A percentile compares a stretch with the other conserved stretches of the same genome.
Conservation (phyloP, 2,797 vertebrate genomes). For the Amblyraja radiata region DNA sequence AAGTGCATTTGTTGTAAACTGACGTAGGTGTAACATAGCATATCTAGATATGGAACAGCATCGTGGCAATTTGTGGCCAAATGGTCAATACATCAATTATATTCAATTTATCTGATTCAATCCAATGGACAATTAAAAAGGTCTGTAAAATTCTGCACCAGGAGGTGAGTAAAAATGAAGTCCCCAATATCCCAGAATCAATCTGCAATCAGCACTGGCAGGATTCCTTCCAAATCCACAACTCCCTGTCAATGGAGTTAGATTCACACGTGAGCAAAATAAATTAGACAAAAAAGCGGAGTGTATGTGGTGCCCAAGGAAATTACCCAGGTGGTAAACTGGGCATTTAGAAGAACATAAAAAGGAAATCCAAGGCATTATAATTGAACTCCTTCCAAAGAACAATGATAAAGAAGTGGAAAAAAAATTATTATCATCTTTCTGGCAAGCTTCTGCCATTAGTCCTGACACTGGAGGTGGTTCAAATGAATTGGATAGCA, state of each 20-base stretch:
- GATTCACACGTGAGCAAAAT: background rate
- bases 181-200: background rate
- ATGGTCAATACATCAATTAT: background rate
- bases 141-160: background rate
- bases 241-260: background rate
- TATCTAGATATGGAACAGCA: background rate
- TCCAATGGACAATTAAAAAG: background rate
- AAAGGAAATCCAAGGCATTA: background rate
- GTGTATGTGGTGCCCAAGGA: background rate
- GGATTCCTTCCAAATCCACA: background rate
- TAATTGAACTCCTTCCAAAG: background rate
- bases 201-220: too few relatives aligned
- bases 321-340: background rate
- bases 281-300: background rate
- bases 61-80: background rate
- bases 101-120: background rate
- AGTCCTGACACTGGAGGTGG: background rate
- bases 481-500: background rate
- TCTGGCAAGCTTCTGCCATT: background rate
- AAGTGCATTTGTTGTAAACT: background rate
- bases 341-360: background rate
- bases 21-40: too few relatives aligned
- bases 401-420: background rate
- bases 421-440: background rate
- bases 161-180: background rate